These are phyloP conservation scores for Stigmatopora argus DNA, from an alignment of 2,113 vertebrate species.

Conservation along the genomic window DNA sequence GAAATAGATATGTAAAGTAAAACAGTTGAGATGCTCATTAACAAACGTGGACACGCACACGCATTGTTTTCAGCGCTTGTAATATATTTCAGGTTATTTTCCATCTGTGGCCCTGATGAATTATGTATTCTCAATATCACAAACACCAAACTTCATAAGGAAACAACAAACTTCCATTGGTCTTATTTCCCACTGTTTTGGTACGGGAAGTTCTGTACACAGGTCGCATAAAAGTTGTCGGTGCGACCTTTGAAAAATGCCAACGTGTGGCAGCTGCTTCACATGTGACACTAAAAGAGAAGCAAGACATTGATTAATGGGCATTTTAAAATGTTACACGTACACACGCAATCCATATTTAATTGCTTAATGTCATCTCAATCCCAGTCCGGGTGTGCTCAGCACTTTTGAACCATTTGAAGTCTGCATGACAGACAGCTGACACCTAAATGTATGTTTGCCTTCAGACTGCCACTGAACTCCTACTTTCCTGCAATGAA, in stretches of 20 bases:
- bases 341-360: constrained; percentile 19
- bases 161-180: not conserved
- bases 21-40: not conserved
- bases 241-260: constrained; percentile 47
- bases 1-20: constrained; percentile 52
- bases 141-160: not conserved
- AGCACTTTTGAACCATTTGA: constrained; percentile 24
- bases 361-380: constrained; percentile 3
- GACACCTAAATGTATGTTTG: constrained; percentile 32
- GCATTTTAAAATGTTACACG: constrained; percentile 25
- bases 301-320: constrained; percentile 49
- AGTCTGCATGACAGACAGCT: constrained; percentile 19
- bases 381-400: constrained; percentile 22
- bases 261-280: constrained; percentile 24
- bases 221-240: not conserved
- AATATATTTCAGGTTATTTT: not conserved
- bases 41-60: not conserved
- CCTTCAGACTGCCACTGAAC: constrained; percentile 32
- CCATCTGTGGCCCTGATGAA: constrained; percentile 34
- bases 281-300: constrained; percentile 29
- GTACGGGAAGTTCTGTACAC: not conserved
- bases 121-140: constrained; percentile 38
- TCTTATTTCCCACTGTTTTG: not conserved
- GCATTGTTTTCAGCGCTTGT: not conserved
- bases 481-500: constrained; percentile 30